Evolutionary conservation across 2,888 invertebrate genomes (phyloP).

Genomic region (Phoenoteleia sp.): DNA sequence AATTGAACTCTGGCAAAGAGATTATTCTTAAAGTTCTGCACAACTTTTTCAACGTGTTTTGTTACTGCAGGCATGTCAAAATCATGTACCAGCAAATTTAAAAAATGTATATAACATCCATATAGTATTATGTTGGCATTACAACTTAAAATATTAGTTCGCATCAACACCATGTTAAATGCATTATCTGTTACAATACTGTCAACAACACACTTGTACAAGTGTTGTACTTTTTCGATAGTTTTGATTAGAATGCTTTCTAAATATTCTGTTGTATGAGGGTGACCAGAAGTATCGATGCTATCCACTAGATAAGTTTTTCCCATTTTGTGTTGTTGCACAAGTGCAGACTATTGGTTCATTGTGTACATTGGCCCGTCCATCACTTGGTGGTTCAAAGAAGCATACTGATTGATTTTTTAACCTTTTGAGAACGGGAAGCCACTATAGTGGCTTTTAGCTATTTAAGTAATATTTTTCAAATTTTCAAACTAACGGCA

Average conservation of each 20-base stretch:
- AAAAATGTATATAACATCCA: constrained; percentile 3
- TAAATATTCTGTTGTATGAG: no score
- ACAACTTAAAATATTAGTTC: not conserved
- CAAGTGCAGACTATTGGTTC: constrained; percentile 33
- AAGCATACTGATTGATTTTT: constrained; percentile 19
- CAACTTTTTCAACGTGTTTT: constrained; percentile 30
- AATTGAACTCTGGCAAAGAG: constrained; percentile 17
- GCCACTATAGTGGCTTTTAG: no score
- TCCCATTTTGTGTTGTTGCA: constrained; percentile 13
- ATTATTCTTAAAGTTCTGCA: constrained; percentile 12
- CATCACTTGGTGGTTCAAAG: constrained; percentile 27
- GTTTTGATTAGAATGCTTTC: no score
- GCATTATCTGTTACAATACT: no score
- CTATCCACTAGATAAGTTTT: constrained; percentile 40
- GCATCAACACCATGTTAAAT: not conserved
- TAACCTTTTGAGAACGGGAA: no score
- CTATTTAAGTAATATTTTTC: no score
- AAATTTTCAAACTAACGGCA: no score
- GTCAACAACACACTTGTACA: no score
- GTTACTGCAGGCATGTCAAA: constrained; percentile 18
- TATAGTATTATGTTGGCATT: not conserved
- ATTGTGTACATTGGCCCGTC: constrained; percentile 43
- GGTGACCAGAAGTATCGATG: constrained; percentile 32
- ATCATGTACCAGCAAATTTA: constrained; percentile 14
- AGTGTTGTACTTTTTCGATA: no score